These are phyloP conservation scores for Trochalopteron elliotii DNA, from an alignment of 2,113 vertebrate genomes.

Conservation along the genomic window DNA sequence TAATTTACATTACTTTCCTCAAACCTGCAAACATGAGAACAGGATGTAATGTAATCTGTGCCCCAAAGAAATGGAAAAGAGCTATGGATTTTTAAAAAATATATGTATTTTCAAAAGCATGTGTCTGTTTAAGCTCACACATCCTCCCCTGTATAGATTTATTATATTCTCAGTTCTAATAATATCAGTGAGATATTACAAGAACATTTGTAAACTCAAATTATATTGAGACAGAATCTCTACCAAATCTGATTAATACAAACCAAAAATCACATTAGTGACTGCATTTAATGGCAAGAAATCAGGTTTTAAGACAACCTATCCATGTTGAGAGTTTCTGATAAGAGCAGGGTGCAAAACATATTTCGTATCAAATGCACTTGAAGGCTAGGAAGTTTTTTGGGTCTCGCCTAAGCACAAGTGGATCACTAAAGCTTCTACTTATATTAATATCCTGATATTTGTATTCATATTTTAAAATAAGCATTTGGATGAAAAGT, in stretches of 20 bases:
- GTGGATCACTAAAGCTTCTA: not conserved
- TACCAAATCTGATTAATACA: not conserved
- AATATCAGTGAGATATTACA: not conserved
- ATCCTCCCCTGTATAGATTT: not conserved
- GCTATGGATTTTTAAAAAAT: not conserved
- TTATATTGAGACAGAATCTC: not conserved
- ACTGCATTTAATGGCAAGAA: not conserved
- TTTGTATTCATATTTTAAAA: not conserved
- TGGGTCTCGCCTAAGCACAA: not conserved
- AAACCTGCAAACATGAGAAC: not conserved
- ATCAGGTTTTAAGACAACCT: not conserved
- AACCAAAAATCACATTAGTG: not conserved
- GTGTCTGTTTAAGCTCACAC: not conserved
- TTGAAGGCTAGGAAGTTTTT: not conserved
- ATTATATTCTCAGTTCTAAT: not conserved
- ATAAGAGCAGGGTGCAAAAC: not conserved
- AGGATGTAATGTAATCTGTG: not conserved
- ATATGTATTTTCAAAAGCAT: not conserved
- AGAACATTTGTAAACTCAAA: not conserved
- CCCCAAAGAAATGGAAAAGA: not conserved
- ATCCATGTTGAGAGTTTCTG: not conserved
- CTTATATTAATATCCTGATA: not conserved
- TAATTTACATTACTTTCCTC: not conserved
- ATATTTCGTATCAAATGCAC: not conserved
- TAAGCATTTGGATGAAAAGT: not conserved